These are phyloP conservation scores for Macrosiphum euphorbiae DNA, from an alignment of 2,888 invertebrate genomes.

Conservation along the genomic window DNA sequence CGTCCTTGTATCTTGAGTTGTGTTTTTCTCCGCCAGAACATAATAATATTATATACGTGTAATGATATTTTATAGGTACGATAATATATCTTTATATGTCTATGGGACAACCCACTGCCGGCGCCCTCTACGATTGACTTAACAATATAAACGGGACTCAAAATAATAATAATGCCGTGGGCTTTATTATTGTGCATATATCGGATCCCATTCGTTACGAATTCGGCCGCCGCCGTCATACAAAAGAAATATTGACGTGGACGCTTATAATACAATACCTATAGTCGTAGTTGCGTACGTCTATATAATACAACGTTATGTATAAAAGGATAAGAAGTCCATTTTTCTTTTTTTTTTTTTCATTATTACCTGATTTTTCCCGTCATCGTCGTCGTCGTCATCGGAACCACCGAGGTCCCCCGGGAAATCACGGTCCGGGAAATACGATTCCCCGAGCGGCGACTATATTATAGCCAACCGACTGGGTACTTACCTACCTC, in stretches of 20 bases:
- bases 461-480: not conserved
- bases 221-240: not conserved
- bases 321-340: not conserved
- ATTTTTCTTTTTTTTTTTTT: not conserved
- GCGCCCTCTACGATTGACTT: not conserved
- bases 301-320: not conserved
- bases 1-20: not conserved
- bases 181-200: not conserved
- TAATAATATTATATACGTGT: not conserved
- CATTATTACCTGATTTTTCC: not conserved
- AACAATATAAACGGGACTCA: not conserved
- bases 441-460: not conserved
- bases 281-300: not conserved
- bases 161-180: not conserved
- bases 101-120: not conserved
- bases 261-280: not conserved
- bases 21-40: not conserved
- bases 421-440: constrained; percentile 28
- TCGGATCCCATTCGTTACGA: not conserved
- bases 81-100: not conserved
- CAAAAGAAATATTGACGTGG: not conserved
- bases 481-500: not conserved
- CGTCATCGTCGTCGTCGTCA: not conserved
- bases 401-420: not conserved
- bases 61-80: not conserved